Evolutionary conservation across 2,888 invertebrate genomes (phyloP).

Genomic region (Melieria omissa): DNA sequence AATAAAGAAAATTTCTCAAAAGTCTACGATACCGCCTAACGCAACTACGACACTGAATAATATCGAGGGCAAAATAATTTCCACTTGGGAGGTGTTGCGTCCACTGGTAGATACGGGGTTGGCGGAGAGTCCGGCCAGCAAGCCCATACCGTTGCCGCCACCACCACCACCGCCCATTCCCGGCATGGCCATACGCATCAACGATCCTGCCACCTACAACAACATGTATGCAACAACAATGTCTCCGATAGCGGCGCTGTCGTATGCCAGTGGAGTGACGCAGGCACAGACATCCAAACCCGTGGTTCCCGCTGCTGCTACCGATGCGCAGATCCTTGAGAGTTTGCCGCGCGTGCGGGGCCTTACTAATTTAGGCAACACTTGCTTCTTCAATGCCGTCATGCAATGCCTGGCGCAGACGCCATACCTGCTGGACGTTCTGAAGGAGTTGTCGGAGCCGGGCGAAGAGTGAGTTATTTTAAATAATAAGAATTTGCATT

Average conservation of each 20-base stretch:
- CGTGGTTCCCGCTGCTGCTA: neutral
- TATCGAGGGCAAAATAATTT: slow-evolving; percentile 56
- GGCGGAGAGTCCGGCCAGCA: slow-evolving; percentile 36
- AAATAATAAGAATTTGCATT: neutral
- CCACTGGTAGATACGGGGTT: slow-evolving; percentile 47
- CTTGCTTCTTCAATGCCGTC: slow-evolving; percentile 97
- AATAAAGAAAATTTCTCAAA: slow-evolving; percentile 72
- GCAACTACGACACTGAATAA: slow-evolving; percentile 46
- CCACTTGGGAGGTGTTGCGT: slow-evolving; percentile 51
- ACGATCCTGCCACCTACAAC: slow-evolving; percentile 38
- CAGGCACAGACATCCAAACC: slow-evolving; percentile 14
- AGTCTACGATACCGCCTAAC: slow-evolving; percentile 44
- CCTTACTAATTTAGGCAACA: slow-evolving; percentile 91
- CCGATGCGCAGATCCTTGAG: slow-evolving; percentile 41
- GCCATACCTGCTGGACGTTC: slow-evolving; percentile 77
- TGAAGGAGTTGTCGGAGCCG: slow-evolving; percentile 76
- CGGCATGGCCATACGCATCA: slow-evolving; percentile 61
- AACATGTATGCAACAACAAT: neutral
- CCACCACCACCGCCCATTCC: slow-evolving; percentile 54
- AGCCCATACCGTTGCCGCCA: slow-evolving; percentile 43
- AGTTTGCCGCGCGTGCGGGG: slow-evolving; percentile 77
- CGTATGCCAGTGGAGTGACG: slow-evolving; percentile 6
- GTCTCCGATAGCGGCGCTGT: neutral
- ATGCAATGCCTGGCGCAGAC: slow-evolving; percentile 92
- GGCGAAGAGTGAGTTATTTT: slow-evolving; percentile 70